A percentile compares a stretch with the other conserved stretches of the same genome.
These are phyloP conservation scores for Coptotermes formosanus DNA, from an alignment of 1,140 invertebrate species.

Conservation along the genomic window DNA sequence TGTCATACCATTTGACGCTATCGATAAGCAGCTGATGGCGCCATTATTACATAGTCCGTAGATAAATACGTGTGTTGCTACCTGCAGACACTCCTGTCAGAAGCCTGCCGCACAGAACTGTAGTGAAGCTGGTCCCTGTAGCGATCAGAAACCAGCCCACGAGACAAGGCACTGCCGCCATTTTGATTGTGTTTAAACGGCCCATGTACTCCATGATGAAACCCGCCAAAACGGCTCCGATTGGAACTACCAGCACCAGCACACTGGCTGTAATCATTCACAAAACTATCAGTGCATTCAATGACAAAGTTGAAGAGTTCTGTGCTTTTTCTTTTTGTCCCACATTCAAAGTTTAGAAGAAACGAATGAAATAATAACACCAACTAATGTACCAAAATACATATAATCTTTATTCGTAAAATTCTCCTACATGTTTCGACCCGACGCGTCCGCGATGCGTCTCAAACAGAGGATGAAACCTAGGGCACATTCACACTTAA, in stretches of 20 bases:
- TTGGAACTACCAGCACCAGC: slow-evolving; percentile 53
- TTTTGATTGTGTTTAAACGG: slow-evolving; percentile 58
- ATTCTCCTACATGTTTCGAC: too few relatives aligned
- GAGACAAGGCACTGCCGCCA: slow-evolving; percentile 59
- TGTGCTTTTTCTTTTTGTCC: too few relatives aligned
- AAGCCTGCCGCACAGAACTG: slow-evolving; percentile 61
- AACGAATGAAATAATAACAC: too few relatives aligned
- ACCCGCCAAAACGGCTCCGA: slow-evolving; percentile 55
- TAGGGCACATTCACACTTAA: too few relatives aligned
- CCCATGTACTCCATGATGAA: slow-evolving; percentile 63
- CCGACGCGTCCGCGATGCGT: too few relatives aligned
- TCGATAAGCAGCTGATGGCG: too few relatives aligned
- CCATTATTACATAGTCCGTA: too few relatives aligned
- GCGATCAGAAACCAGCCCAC: slow-evolving; percentile 63
- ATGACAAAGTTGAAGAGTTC: background rate
- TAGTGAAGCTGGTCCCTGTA: slow-evolving; percentile 47
- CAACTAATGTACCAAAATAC: too few relatives aligned
- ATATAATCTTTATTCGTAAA: too few relatives aligned
- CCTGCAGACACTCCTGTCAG: slow-evolving; percentile 59
- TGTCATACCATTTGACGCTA: too few relatives aligned
- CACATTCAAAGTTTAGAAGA: too few relatives aligned
- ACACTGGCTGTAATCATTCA: slow-evolving; percentile 51
- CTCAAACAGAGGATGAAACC: too few relatives aligned
- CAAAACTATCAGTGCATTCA: slow-evolving; percentile 20
- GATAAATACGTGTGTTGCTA: slow-evolving; percentile 36